Evolutionary conservation across 53 echinoderm and acorn worm genomes (phyloP).

Genomic region (Echinometra lucunter): DNA sequence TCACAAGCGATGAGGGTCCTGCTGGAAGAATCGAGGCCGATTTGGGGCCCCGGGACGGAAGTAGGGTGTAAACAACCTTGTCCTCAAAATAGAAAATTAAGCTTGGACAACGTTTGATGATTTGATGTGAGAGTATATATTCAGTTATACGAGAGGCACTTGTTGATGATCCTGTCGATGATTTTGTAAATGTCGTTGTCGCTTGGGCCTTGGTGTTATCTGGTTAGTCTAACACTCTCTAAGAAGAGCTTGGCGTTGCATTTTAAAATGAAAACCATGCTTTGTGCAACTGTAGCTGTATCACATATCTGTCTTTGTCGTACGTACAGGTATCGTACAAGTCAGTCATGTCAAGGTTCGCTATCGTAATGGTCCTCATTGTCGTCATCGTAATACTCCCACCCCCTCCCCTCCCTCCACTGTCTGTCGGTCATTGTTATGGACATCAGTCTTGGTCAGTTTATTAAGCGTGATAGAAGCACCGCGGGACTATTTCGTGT

Average conservation of each 20-base stretch:
- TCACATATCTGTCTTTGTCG: too few species aligned
- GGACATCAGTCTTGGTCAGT: conserved; percentile 43
- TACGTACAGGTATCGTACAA: too few species aligned
- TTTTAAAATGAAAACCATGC: too few species aligned
- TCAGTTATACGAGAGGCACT: neutral
- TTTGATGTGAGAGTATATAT: neutral
- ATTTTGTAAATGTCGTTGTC: too few species aligned
- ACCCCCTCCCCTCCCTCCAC: too few species aligned
- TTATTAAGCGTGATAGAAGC: neutral
- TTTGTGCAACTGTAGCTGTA: too few species aligned
- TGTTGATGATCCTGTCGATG: neutral
- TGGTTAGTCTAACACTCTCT: too few species aligned
- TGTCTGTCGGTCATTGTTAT: too few species aligned
- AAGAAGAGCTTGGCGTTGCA: too few species aligned
- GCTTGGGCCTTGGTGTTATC: too few species aligned
- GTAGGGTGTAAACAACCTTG: neutral
- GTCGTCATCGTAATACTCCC: neutral
- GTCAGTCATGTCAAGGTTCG: neutral
- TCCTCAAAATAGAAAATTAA: neutral
- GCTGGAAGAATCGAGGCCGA: neutral
- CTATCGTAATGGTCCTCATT: neutral
- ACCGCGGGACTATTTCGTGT: neutral
- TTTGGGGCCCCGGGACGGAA: neutral
- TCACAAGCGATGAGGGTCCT: neutral
- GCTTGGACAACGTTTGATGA: neutral